Evolutionary conservation across 2,888 invertebrate genomes (phyloP).

Genomic region (Epinotia ramella): DNA sequence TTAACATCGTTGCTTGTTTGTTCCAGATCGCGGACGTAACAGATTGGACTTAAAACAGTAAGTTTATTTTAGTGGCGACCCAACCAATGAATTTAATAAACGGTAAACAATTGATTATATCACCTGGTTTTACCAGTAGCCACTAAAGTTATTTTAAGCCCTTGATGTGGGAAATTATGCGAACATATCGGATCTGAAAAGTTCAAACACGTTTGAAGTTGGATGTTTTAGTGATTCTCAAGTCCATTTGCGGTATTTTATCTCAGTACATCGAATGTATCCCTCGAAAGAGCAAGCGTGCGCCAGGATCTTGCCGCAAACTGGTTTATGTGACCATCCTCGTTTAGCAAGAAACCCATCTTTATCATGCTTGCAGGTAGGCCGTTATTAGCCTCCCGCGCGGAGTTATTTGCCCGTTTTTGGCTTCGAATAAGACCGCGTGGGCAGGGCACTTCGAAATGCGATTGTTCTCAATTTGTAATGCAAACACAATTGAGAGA

Average conservation of each 20-base stretch:
- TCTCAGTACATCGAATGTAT: slow-evolving; percentile 26
- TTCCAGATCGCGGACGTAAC: slow-evolving; percentile 53
- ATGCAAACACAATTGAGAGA: slow-evolving; percentile 19
- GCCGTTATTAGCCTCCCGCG: slow-evolving; percentile 36
- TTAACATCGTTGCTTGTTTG: slow-evolving; percentile 48
- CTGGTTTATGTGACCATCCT: slow-evolving; percentile 41
- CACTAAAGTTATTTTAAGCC: background rate
- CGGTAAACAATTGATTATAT: background rate
- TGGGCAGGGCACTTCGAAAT: slow-evolving; percentile 24
- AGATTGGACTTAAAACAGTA: slow-evolving; percentile 53
- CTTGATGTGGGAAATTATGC: background rate
- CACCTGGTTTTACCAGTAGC: background rate
- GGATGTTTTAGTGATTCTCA: background rate
- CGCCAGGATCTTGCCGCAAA: slow-evolving; percentile 39
- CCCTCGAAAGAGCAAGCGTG: slow-evolving; percentile 22
- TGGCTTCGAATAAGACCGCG: slow-evolving; percentile 9
- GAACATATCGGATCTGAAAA: background rate
- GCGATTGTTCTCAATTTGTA: slow-evolving; percentile 33
- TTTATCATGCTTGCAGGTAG: slow-evolving; percentile 42
- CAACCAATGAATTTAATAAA: background rate
- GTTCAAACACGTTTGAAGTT: background rate
- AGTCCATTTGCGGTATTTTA: slow-evolving; percentile 35
- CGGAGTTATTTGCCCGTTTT: slow-evolving; percentile 34
- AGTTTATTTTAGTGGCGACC: slow-evolving; percentile 48
- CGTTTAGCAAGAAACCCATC: slow-evolving; percentile 43